Base-by-base conservation (phyloP, 2,888 invertebrate genomes). In the Drepana falcataria region DNA sequence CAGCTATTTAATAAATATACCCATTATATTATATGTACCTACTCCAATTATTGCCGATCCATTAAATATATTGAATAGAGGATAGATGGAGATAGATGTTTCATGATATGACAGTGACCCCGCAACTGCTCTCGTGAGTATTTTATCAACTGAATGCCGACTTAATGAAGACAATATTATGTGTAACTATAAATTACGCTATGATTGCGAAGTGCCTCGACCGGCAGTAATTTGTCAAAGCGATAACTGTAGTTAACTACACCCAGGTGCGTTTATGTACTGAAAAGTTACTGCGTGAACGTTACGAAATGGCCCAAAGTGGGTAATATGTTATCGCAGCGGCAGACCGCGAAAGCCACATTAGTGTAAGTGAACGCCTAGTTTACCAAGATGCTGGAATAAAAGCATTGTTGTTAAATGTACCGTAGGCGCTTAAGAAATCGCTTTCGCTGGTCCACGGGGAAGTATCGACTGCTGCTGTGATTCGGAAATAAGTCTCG, bases 361-460 rank as follows among this genome's bases (percentile, higher is more conserved):
- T 69, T 75, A 71, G 66, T 66, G 66, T 67, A 66, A 71, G 60
- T 54, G 60, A 64, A 60, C 56, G 55, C 51, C 40, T 65, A 61
- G 62, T 67, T 68, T 64, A 58, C 54, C 53, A 61, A 60, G 59
- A 63, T 59, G 58, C 52, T 53, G 52, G 55, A 64, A 64, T 63
- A 61, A 65, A 63, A 63, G 63, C 62, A 68, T 63, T 66, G 62
- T 63, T 62, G 70, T 65, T 68, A 60, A 73, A 71, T 72, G 69
- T 69, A 61, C 64, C 59, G 66, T 52, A 53, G 64, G 59, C 60
- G 55, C 55, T 54, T 57, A 59, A 33, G 51, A 9, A 51, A 55
- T 47, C 49, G 48, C 47, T 52, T 48, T 59, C 56, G 61, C 56
- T 53, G 48, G 47, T 54, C 49, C 48, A 37, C 37, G 40, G 48